These are phyloP conservation scores for Ceryle rudis DNA, from an alignment of 2,797 vertebrate genomes.

Conservation along the genomic window DNA sequence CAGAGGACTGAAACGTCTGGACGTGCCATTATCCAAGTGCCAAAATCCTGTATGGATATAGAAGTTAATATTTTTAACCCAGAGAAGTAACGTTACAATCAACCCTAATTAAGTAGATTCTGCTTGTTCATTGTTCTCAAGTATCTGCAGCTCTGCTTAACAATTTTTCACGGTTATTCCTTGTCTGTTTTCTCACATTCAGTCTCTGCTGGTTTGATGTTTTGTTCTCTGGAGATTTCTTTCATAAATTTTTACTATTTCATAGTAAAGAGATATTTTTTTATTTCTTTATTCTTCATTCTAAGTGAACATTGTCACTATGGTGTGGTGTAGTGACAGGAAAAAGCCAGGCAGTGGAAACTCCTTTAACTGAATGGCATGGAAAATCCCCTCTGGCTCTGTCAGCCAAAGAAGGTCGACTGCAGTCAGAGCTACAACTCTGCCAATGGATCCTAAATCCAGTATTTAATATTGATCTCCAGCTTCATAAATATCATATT, in stretches of 20 bases:
- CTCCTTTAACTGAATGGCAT: slow-evolving; percentile 58
- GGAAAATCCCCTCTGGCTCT: slow-evolving; percentile 76
- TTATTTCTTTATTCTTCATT: not conserved
- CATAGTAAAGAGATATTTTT: not conserved
- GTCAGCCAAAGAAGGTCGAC: slow-evolving; percentile 21
- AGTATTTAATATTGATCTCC: slow-evolving; percentile 30
- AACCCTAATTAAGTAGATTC: not conserved
- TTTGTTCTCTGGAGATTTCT: not conserved
- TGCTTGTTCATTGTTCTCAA: slow-evolving; percentile 19
- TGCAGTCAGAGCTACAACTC: not conserved
- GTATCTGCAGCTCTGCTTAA: slow-evolving; percentile 20
- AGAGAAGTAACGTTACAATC: not conserved
- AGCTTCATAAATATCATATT: not conserved
- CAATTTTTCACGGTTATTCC: slow-evolving; percentile 21
- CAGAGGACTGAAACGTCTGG: not conserved
- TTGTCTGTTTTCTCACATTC: not conserved
- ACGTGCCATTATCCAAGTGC: not conserved
- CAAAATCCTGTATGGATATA: not conserved
- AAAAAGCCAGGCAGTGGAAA: slow-evolving; percentile 69
- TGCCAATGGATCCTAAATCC: slow-evolving; percentile 42
- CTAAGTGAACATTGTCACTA: not conserved
- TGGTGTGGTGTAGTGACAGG: not conserved
- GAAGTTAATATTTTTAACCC: not conserved
- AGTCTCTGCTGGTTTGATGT: not conserved
- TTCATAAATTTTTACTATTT: slow-evolving; percentile 13